A percentile compares a stretch with the other conserved stretches of the same genome.
Conservation (phyloP, 2,113 vertebrate genomes). For the Actenoides hombroni region DNA sequence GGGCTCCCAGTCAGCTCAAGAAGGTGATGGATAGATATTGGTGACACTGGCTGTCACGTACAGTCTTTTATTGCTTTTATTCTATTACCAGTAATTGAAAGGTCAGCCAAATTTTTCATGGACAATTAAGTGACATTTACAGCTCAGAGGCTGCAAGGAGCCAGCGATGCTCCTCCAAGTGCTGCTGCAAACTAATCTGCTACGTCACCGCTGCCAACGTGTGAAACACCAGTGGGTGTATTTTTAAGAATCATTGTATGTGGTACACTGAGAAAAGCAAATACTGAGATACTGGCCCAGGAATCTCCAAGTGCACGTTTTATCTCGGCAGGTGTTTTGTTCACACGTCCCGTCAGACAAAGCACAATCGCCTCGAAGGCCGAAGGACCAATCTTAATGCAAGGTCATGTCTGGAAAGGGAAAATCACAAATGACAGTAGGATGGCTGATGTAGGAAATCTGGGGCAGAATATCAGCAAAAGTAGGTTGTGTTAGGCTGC, state of each 20-base stretch:
- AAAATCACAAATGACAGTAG: neutral
- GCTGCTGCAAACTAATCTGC: neutral
- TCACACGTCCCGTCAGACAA: neutral
- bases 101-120: constrained; percentile 50
- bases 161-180: neutral
- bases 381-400: neutral
- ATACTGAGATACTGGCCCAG: neutral
- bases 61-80: constrained; percentile 45
- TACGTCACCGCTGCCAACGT: neutral
- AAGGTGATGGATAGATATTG: neutral
- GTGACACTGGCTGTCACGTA: neutral
- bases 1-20: neutral
- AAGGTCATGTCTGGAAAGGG: neutral
- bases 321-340: neutral
- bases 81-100: constrained; percentile 56
- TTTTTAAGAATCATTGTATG: neutral
- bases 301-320: neutral
- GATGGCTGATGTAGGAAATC: neutral
- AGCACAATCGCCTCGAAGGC: neutral
- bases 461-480: neutral
- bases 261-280: neutral
- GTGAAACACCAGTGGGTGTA: neutral
- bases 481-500: neutral
- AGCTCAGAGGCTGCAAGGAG: neutral
- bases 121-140: constrained; percentile 56